Base-by-base conservation (phyloP, 2,888 invertebrate genomes). In the Vandiemenella viatica region DNA sequence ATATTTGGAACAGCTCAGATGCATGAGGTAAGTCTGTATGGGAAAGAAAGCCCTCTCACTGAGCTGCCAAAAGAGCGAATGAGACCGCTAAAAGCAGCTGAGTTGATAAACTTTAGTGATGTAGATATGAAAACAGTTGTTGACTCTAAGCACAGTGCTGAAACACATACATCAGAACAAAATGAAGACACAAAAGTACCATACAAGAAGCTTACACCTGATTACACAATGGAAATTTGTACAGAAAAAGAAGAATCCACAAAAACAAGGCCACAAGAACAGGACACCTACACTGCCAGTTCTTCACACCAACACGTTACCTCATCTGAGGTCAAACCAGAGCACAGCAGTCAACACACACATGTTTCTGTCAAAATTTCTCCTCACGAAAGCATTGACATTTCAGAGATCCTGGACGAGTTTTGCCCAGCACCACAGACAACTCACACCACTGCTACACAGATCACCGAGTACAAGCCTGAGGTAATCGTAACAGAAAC, bases 401-500 rank as follows among this genome's bases (percentile, higher is more conserved):
- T 57, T 57, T 57, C 57, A 57, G 57, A 57, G 52, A 55, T 50
- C 53, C 53, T 57, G 52, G 57, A 49, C 46, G 55, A 56, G 55
- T 41, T 51, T 47, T 45, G 52, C 52, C 38, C 38, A 43, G 48
- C 52, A 41, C 38, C 48, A 53, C 55, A 53, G 47, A 51, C 49
- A 43, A 52, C 55, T 50, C 52, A 52, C 46, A 45, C 46, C 49
- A 54, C 52, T 46, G 52, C 50, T 43, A 55, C 49, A 53, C 53
- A 53, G 45, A 43, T 43, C 37, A 19, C 50, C 49, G 52, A 53
- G 45, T 17, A 16, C 18, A 37, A 32, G 5, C 21, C 44, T 10
- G 57, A 57, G 57, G 58, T 5, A 57, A 55, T 62, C 4, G 59
- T 61, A 3, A 56, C 58, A 50, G 57, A 58, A 47, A 54, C 53